Conservation (phyloP, 2,797 vertebrate genomes). For the Tokudaia muenninki region DNA sequence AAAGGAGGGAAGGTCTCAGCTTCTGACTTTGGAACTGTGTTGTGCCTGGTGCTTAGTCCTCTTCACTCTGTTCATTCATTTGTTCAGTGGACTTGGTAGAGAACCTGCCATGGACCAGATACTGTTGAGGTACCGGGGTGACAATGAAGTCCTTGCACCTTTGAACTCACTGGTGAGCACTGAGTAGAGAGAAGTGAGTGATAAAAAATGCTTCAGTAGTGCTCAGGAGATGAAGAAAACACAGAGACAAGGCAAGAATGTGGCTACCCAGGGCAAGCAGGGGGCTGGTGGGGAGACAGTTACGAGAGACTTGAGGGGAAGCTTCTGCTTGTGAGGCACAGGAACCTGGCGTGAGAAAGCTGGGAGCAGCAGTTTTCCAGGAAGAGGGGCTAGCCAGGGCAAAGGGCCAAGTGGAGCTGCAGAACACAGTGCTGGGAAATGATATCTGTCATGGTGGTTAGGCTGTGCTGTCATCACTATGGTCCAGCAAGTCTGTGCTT, state of each 20-base stretch:
- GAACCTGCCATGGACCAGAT: neutral
- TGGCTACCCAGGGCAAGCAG: no score
- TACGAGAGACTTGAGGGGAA: neutral
- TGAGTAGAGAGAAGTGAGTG: neutral
- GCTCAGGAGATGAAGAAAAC: neutral
- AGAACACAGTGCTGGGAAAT: conserved; percentile 19
- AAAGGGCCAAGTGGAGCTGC: neutral
- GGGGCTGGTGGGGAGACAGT: neutral
- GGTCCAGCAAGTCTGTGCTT: neutral
- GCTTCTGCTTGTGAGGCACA: neutral
- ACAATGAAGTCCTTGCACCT: no score
- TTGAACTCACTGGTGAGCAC: neutral
- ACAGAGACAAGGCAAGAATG: neutral
- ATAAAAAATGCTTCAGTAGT: neutral
- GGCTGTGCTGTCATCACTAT: neutral
- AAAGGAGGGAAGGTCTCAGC: neutral
- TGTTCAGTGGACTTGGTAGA: neutral
- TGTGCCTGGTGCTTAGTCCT: neutral
- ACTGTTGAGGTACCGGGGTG: neutral
- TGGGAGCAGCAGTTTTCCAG: neutral
- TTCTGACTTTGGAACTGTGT: neutral
- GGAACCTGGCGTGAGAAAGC: neutral
- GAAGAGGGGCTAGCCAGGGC: conserved; percentile 22
- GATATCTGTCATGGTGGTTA: neutral
- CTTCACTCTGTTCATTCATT: neutral